Evolutionary conservation across 2,113 vertebrate genomes (phyloP).

Genomic region (Chaetodon trifascialis): DNA sequence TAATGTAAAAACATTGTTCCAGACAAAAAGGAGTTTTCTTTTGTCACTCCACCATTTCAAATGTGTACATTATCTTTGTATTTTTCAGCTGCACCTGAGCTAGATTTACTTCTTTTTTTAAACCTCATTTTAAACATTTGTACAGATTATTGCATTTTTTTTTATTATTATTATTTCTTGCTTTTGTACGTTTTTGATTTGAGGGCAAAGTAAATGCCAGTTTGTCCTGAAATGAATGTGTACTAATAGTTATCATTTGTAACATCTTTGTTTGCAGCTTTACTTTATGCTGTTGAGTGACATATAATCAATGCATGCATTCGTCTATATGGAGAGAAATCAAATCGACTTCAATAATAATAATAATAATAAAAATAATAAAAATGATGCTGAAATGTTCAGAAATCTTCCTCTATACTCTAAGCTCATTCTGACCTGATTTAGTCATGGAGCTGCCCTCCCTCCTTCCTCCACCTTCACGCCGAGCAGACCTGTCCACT

Average conservation of each 20-base stretch:
- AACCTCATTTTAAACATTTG: not conserved
- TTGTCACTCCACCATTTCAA: not conserved
- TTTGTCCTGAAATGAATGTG: not conserved
- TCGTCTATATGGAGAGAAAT: not conserved
- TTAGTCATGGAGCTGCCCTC: not conserved
- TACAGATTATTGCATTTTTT: too few relatives aligned
- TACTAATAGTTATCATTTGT: not conserved
- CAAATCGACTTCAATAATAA: not conserved
- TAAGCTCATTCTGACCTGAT: conserved; percentile 12
- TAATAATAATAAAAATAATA: not conserved
- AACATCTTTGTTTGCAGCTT: not conserved
- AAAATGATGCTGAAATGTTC: not conserved
- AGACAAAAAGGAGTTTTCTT: not conserved
- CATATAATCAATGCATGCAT: not conserved
- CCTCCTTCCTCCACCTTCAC: not conserved
- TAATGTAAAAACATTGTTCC: not conserved
- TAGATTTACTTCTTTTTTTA: not conserved
- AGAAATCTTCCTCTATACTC: conserved; percentile 14
- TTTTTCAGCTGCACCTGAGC: not conserved
- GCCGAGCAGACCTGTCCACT: conserved; percentile 5
- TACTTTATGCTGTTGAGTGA: not conserved
- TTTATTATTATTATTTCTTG: not conserved
- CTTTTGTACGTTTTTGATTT: not conserved
- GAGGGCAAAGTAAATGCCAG: not conserved
- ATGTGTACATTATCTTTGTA: not conserved